phyloP scores from a whole-genome alignment of 2,113 vertebrate species.

The Cyphomyrus plagiostoma region DNA sequence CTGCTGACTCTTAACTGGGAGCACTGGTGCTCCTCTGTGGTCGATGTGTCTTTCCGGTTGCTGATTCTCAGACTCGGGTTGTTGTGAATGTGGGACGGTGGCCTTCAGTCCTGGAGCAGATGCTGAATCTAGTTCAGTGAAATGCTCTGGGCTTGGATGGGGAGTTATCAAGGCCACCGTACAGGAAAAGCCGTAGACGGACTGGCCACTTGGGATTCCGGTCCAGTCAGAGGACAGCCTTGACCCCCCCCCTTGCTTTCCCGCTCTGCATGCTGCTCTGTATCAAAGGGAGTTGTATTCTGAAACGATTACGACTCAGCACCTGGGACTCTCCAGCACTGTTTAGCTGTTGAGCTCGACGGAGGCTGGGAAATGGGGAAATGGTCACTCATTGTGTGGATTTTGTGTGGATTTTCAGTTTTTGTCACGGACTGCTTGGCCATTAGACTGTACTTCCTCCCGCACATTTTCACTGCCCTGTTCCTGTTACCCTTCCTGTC shows the following conservation, averaged over 20 bases:
- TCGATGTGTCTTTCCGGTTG: not conserved
- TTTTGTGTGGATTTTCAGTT: not conserved
- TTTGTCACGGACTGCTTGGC: not conserved
- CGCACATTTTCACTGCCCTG: not conserved
- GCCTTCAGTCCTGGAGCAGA: slow-evolving; percentile 28
- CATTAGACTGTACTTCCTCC: too few species aligned
- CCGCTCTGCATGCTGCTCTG: not conserved
- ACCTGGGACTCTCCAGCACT: not conserved
- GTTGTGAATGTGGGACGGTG: slow-evolving; percentile 20
- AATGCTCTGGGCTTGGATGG: slow-evolving; percentile 44
- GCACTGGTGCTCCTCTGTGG: not conserved
- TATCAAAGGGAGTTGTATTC: not conserved
- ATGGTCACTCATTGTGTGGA: not conserved
- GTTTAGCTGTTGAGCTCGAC: not conserved
- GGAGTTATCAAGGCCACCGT: slow-evolving; percentile 55
- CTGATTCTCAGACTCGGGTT: not conserved
- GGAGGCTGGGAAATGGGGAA: not conserved
- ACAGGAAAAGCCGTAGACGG: slow-evolving; percentile 44
- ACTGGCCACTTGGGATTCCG: slow-evolving; percentile 17
- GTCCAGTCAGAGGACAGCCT: slow-evolving; percentile 21
- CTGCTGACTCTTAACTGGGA: not conserved
- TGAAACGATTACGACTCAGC: not conserved
- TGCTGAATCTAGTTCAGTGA: slow-evolving; percentile 60
- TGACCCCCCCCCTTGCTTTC: not conserved
- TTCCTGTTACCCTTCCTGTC: not conserved